Evolutionary conservation across 2,113 vertebrate species (phyloP).

Genomic region (Gallinago paraguaiae): DNA sequence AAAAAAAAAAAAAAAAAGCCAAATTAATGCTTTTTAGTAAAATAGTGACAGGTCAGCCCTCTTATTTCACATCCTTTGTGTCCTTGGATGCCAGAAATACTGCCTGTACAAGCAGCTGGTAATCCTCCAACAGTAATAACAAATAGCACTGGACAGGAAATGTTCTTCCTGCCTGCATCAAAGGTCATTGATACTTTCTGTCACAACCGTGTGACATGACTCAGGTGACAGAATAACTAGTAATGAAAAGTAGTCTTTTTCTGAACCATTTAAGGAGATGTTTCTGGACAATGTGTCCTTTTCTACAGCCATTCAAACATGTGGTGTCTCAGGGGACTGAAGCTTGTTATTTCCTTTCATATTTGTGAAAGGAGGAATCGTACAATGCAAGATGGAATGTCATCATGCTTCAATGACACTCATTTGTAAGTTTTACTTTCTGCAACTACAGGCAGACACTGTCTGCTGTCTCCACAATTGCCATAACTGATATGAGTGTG

Average conservation of each 20-base stretch:
- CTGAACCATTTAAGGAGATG: background rate
- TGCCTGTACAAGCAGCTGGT: background rate
- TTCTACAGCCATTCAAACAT: background rate
- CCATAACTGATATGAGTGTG: background rate
- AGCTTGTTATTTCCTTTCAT: background rate
- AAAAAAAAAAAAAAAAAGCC: background rate
- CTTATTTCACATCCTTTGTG: background rate
- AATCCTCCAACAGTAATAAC: background rate
- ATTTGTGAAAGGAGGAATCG: background rate
- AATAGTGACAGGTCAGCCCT: background rate
- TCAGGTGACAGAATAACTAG: background rate
- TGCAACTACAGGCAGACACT: accelerated
- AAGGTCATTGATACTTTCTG: background rate
- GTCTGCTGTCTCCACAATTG: background rate
- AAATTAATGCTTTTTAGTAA: background rate
- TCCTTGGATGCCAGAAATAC: background rate
- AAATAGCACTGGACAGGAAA: background rate
- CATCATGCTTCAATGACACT: background rate
- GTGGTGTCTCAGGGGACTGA: background rate
- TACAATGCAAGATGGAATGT: accelerated
- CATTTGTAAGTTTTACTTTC: background rate
- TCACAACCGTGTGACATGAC: background rate
- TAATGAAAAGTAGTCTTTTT: background rate
- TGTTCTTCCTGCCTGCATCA: background rate
- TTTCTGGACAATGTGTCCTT: background rate